Base-by-base conservation (phyloP, 1,140 invertebrate genomes). In the Orchesella cincta region DNA sequence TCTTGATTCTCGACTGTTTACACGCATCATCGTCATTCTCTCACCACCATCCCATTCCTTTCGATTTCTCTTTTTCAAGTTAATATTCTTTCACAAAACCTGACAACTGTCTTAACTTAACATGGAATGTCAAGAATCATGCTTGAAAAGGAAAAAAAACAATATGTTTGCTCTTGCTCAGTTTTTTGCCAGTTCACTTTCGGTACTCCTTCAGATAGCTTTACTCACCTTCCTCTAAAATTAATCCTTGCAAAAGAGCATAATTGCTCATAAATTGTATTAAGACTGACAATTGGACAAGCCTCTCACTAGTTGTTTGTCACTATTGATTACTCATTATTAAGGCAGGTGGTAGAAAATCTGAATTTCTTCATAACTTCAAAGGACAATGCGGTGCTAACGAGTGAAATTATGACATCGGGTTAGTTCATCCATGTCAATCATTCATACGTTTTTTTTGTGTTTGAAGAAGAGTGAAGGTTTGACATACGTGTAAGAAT, bases 51-150 rank as follows among this genome's bases (percentile, higher is more conserved):
- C n/a, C n/a, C n/a, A n/a, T n/a, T n/a, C 62, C 62, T 67, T 67
- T 67, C 62, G 62, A 67, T 67, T 67, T 67, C 62, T 67, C 62
- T 67, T 67, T n/a, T 67, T 67, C 52, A 67, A 14, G 62, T 67
- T 12, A 5, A 67, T 8, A 23, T 57, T 14, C 52, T 57, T 18
- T 8, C 39, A 8, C 3, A 67, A 33, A 67, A 31, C 62, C 23
- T 67, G 62, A 29, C 62, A 23, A 12, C 8, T 67, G 62, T 31
- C 62, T 67, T 67, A 67, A 31, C 28, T 16, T 31, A n/a, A 67
- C 8, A 46, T 31, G 62, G 29, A 5, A 8, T 62, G 62, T 67
- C 62, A 67, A 67, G 12, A 31, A 33, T 12, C 52, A 20, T 46
- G 39, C 20, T 12, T 46, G 20, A 20, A 46, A 46, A 46, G 39